Evolutionary conservation across 2,797 vertebrate species (phyloP), one percentile per base, ranked within the genome.

Genomic region (Alca torda): DNA sequence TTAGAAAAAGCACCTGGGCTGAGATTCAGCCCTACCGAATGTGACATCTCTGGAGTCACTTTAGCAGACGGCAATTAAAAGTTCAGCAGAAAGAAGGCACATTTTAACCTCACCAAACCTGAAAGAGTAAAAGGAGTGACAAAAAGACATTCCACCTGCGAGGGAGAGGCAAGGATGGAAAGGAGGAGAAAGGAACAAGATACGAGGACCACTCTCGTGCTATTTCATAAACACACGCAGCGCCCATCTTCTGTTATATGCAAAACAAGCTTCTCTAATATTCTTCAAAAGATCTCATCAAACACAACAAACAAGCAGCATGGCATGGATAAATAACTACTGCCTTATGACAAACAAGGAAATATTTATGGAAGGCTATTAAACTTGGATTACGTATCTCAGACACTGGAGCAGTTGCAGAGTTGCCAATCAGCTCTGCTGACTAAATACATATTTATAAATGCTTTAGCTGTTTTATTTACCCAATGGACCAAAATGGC

Each of bases 361-460:
- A 91, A 64, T 84, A 91, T 89, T 95, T 96, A 85, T 84, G 86
- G 64, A 85, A 76, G 59, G 61, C 69, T 92, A 56, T 95, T 91
- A 93, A 85, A 84, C 65, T 67, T 87, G 65, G 89, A 95, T 90
- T 92, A 90, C 76, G 59, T 80, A 59, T 61, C 83, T 48, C 70
- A 59, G 65, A 72, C 76, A 83, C 11, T 39, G 82, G 93, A 96
- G 93, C 78, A 64, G 69, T 73, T 95, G 87, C 39, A 6, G 57
- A 96, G 85, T 51, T 48, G 21, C 87, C 94, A 95, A 96, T 67
- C 87, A 90, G 65, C 87, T 95, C 92, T 90, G 81, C 86, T 93
- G 84, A 87, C 97, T 97, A 97, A 97, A 97, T 84, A 94, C 54
- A 78, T 70, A 97, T 97, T 97, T 93, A 97, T 89, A 96, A 77